Percentiles rank a stretch among this genome's conserved stretches.
Evolutionary conservation across 1,140 invertebrate genomes (phyloP).

Genomic region (Acromyrmex echinatior): DNA sequence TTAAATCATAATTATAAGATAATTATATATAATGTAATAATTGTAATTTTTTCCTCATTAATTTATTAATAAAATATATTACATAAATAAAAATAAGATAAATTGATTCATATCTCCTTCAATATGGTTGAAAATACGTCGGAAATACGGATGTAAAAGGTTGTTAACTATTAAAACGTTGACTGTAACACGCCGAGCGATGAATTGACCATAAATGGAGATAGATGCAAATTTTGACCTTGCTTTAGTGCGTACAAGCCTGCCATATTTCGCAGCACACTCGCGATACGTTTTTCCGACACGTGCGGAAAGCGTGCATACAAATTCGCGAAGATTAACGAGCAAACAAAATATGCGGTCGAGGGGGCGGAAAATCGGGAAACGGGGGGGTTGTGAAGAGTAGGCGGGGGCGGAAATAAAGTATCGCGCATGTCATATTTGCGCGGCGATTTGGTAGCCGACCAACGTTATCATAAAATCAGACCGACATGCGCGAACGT

Average conservation of each 20-base stretch:
- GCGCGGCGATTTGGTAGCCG: constrained; percentile 52
- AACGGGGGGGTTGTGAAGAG: constrained; percentile 9
- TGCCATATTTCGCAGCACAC: constrained; percentile 8
- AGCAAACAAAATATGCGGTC: constrained; percentile 31
- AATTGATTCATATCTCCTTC: not conserved
- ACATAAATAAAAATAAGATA: constrained; percentile 11
- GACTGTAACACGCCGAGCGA: not conserved
- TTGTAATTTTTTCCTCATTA: not conserved
- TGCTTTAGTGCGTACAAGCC: constrained; percentile 2
- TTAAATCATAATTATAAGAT: not conserved
- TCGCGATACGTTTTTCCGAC: constrained; percentile 35
- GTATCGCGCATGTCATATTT: constrained; percentile 49
- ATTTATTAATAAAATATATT: not conserved
- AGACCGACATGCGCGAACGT: constrained; percentile 34
- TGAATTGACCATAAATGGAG: constrained; percentile 21
- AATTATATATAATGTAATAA: not conserved
- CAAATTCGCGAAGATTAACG: constrained; percentile 44
- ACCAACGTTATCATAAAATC: constrained; percentile 56
- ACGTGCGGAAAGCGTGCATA: constrained; percentile 20
- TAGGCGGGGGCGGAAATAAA: not conserved
- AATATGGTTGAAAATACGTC: not conserved
- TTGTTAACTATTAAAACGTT: not conserved
- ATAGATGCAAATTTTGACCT: constrained; percentile 46
- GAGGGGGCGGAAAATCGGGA: constrained; percentile 39
- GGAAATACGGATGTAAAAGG: not conserved